phyloP scores from a whole-genome alignment of 2,797 vertebrate genomes.

The Paguma larvata region DNA sequence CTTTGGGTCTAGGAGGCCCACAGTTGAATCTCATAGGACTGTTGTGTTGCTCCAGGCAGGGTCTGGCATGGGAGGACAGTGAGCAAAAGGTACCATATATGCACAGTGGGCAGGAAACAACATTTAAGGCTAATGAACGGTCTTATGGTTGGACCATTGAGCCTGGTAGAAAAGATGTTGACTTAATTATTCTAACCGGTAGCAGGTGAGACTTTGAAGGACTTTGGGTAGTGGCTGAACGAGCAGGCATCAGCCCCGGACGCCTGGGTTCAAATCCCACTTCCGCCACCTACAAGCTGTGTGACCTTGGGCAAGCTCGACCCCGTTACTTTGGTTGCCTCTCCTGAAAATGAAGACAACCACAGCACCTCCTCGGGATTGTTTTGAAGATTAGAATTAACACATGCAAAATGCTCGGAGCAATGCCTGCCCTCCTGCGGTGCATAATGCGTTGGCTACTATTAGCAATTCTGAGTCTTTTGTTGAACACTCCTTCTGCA shows the following conservation, averaged over 20 bases:
- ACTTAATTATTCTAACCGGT: not conserved
- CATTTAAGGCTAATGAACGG: not conserved
- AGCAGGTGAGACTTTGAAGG: not conserved
- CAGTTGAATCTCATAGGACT: not conserved
- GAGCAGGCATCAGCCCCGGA: not conserved
- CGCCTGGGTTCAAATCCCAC: not conserved
- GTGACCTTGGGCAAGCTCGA: not conserved
- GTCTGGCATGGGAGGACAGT: too few species aligned
- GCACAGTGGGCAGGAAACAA: not conserved
- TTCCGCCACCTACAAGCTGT: not conserved
- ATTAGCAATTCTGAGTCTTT: not conserved
- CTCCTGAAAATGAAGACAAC: not conserved
- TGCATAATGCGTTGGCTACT: rapidly evolving
- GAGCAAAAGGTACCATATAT: not conserved
- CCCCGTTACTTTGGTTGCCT: not conserved
- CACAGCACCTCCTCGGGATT: not conserved
- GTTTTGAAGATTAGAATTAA: not conserved
- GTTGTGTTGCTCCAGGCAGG: not conserved
- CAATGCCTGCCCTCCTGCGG: too few species aligned
- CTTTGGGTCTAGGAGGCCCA: not conserved
- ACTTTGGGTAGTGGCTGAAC: not conserved
- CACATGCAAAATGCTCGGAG: not conserved
- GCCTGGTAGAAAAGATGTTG: not conserved
- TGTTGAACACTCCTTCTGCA: not conserved
- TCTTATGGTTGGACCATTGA: not conserved